Conservation (phyloP, 2,888 invertebrate species). For the Lasius fuliginosus region DNA sequence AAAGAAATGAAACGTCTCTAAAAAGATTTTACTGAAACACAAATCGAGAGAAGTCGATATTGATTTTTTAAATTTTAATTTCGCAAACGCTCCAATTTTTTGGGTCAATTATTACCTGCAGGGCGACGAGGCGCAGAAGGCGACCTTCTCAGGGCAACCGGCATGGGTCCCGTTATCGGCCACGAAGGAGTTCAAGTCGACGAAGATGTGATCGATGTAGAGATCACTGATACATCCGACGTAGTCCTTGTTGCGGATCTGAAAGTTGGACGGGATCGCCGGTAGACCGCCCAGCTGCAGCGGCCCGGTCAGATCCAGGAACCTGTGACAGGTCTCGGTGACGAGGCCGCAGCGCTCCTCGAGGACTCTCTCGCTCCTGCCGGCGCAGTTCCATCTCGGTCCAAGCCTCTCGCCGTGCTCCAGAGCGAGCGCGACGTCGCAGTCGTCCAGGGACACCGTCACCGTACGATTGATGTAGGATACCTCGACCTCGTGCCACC, state of each 20-base stretch:
- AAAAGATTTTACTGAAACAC: neutral
- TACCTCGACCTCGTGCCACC: conserved; percentile 96
- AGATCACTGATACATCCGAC: conserved; percentile 97
- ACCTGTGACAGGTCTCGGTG: conserved; percentile 94
- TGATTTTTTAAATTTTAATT: neutral
- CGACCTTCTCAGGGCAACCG: conserved; percentile 95
- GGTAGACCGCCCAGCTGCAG: conserved; percentile 97
- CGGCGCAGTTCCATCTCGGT: conserved; percentile 94
- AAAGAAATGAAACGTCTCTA: neutral
- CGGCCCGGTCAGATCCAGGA: conserved; percentile 96
- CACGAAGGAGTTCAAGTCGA: conserved; percentile 96
- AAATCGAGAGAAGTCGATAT: neutral
- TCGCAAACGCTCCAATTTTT: neutral
- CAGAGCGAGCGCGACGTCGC: conserved; percentile 94
- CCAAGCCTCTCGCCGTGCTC: conserved; percentile 91
- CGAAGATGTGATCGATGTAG: conserved; percentile 93
- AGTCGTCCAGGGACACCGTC: conserved; percentile 94
- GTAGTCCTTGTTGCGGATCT: conserved; percentile 93
- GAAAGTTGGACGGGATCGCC: conserved; percentile 92
- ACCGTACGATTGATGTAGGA: conserved; percentile 95
- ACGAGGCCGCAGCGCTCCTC: conserved; percentile 92
- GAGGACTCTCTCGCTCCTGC: conserved; percentile 90
- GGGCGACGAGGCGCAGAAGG: conserved; percentile 92
- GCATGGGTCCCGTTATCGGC: conserved; percentile 95
- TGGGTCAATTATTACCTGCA: conserved; percentile 86